Conservation (phyloP, 1,140 invertebrate genomes). For the Panagrolaimus sp. region DNA sequence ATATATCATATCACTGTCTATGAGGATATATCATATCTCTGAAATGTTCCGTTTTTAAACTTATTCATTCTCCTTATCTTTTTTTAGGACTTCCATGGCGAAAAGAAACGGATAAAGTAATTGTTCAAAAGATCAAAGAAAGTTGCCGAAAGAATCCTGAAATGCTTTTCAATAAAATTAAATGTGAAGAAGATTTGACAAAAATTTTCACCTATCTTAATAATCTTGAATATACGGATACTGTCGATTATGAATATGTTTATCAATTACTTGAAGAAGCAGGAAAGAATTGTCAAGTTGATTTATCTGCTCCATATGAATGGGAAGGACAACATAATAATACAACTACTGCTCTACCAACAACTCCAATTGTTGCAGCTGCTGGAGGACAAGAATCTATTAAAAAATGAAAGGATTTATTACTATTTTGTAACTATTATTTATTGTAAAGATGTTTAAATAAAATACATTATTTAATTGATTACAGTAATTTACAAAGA, state of each 20-base stretch:
- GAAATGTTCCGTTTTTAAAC: too few species aligned
- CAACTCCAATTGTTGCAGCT: too few species aligned
- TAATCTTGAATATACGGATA: conserved; percentile 19
- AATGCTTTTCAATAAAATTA: conserved; percentile 20
- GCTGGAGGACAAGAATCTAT: too few species aligned
- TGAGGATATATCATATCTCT: background rate
- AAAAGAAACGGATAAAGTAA: conserved; percentile 27
- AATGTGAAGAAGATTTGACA: conserved; percentile 21
- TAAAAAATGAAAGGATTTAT: too few species aligned
- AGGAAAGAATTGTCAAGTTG: too few species aligned
- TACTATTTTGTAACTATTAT: too few species aligned
- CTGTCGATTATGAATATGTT: conserved; percentile 29
- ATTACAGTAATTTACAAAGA: too few species aligned
- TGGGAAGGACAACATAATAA: too few species aligned
- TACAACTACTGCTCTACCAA: too few species aligned
- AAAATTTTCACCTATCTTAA: conserved; percentile 33
- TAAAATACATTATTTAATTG: too few species aligned
- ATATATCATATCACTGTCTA: background rate
- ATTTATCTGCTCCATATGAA: too few species aligned
- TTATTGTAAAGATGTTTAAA: too few species aligned
- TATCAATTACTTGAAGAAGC: conserved; percentile 34
- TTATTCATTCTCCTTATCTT: background rate
- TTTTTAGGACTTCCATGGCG: conserved; percentile 36
- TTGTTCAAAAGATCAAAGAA: conserved; percentile 23
- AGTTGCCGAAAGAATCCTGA: conserved; percentile 27